Evolutionary conservation across 2,113 vertebrate genomes (phyloP).

Genomic region (Conger conger): DNA sequence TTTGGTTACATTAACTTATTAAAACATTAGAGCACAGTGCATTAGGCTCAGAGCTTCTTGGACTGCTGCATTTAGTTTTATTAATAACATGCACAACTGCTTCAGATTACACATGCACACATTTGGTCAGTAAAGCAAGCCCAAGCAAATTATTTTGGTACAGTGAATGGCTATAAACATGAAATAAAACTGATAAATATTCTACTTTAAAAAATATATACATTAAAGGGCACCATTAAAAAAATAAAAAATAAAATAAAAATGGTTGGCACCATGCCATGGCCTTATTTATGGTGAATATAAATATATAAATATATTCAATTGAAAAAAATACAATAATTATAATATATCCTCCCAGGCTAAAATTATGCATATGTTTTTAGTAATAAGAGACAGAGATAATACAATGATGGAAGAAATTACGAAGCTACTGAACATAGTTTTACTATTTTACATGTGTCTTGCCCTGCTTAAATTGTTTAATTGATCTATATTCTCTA

Average conservation of each 20-base stretch:
- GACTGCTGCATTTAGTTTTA: neutral
- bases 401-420: neutral
- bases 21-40: neutral
- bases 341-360: too few species aligned
- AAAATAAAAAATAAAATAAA: too few species aligned
- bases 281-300: neutral
- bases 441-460: neutral
- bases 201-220: neutral
- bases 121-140: neutral
- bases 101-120: neutral
- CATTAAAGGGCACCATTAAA: neutral
- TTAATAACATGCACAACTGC: neutral
- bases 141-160: constrained; percentile 7
- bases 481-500: neutral
- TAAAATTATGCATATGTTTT: too few species aligned
- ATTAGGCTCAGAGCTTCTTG: neutral
- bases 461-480: neutral
- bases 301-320: too few species aligned
- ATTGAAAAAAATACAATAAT: too few species aligned
- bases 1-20: neutral
- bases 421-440: too few species aligned
- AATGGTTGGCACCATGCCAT: neutral
- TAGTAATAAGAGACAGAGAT: neutral
- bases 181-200: neutral
- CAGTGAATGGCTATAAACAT: neutral